Evolutionary conservation across 2,797 vertebrate species (phyloP).

Genomic region (Melanotaenia parkinsoni): DNA sequence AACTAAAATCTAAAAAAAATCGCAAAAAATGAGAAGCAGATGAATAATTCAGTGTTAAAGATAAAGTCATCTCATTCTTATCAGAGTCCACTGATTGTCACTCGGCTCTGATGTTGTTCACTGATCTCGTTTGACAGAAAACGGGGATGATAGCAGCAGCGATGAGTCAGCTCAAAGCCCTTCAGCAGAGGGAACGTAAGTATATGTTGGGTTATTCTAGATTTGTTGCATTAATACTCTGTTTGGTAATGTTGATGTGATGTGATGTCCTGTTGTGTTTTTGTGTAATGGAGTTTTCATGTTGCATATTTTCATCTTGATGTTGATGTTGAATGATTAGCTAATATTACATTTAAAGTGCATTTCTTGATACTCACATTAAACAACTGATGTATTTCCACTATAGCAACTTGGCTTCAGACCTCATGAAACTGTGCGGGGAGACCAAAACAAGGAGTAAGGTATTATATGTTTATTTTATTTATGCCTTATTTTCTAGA

Average conservation of each 20-base stretch:
- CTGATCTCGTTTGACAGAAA: conserved; percentile 83
- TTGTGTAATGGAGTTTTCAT: conserved; percentile 13
- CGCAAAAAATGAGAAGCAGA: background rate
- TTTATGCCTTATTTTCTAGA: background rate
- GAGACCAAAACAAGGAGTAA: conserved; percentile 94
- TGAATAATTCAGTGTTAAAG: background rate
- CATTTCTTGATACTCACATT: background rate
- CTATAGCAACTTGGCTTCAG: conserved; percentile 88
- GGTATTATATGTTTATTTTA: conserved; percentile 72
- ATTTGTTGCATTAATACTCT: background rate
- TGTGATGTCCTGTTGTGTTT: background rate
- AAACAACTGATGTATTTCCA: conserved; percentile 40
- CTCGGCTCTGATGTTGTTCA: conserved; percentile 15
- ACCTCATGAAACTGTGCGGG: conserved; percentile 95
- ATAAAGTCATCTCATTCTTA: background rate
- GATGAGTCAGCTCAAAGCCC: conserved; percentile 95
- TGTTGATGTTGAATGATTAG: background rate
- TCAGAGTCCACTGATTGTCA: background rate
- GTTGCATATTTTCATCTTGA: background rate
- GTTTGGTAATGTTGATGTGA: background rate
- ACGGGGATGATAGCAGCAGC: conserved; percentile 93
- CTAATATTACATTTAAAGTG: background rate
- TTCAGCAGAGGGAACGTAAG: conserved; percentile 92
- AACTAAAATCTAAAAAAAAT: background rate
- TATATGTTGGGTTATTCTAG: conserved; percentile 7